Percentiles rank a stretch among this genome's conserved stretches.
These are phyloP conservation scores for Bradypus variegatus DNA, from an alignment of 2,797 vertebrate species.

Conservation along the genomic window DNA sequence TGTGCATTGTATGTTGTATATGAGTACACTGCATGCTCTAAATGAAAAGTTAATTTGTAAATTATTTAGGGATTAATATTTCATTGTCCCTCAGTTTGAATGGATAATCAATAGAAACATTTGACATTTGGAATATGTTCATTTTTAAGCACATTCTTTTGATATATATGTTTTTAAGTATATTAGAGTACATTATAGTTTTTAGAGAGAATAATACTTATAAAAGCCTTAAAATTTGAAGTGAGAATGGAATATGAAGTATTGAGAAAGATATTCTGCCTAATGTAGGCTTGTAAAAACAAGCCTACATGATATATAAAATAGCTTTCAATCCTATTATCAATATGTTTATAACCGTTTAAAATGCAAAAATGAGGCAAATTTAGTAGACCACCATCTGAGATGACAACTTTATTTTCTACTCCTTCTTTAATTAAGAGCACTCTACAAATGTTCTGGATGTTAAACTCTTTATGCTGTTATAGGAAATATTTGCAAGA, in stretches of 20 bases:
- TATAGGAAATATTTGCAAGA: background rate
- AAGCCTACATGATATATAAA: background rate
- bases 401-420: background rate
- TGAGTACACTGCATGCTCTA: background rate
- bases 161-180: background rate
- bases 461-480: background rate
- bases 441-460: background rate
- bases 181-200: background rate
- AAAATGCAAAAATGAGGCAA: background rate
- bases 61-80: background rate
- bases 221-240: background rate
- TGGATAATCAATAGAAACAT: background rate
- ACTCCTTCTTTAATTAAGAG: fast-evolving
- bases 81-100: background rate
- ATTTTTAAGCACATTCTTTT: background rate
- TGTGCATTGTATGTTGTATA: background rate
- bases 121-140: background rate
- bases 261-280: background rate
- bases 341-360: background rate
- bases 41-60: background rate
- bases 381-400: fast-evolving
- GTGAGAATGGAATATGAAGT: background rate
- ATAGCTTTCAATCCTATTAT: background rate
- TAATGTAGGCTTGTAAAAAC: background rate
- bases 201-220: no score